These are phyloP conservation scores for Mesodorylaimus sp. DNA, from an alignment of 2,888 invertebrate genomes.

Conservation along the genomic window DNA sequence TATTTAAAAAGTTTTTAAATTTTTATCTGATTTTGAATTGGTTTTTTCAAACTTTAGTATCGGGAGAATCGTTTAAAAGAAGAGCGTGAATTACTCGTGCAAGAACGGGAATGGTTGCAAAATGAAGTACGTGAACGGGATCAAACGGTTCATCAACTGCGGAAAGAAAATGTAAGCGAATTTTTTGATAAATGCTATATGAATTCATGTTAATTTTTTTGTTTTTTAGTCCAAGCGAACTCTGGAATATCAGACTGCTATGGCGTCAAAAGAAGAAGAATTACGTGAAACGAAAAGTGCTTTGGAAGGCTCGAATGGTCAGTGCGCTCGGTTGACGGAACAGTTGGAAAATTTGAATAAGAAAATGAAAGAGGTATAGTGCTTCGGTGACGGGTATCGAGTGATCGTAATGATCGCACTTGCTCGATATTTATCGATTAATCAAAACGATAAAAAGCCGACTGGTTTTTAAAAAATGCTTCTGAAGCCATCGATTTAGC, in stretches of 20 bases:
- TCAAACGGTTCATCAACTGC: slow-evolving; percentile 52
- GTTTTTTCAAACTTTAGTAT: slow-evolving; percentile 25
- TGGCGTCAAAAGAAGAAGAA: slow-evolving; percentile 60
- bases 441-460: no score
- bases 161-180: slow-evolving; percentile 49
- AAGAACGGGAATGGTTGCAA: slow-evolving; percentile 23
- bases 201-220: not conserved
- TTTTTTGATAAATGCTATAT: not conserved
- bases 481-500: no score
- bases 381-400: no score
- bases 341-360: slow-evolving; percentile 43
- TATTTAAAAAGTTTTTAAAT: not conserved
- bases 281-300: slow-evolving; percentile 43
- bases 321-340: slow-evolving; percentile 49
- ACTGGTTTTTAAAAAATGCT: no score
- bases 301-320: slow-evolving; percentile 47
- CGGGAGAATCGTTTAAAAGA: slow-evolving; percentile 61
- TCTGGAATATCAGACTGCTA: slow-evolving; percentile 51
- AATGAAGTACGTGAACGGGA: slow-evolving; percentile 1
- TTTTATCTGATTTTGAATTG: not conserved
- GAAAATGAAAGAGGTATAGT: slow-evolving; percentile 7
- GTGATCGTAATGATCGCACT: no score
- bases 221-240: slow-evolving; percentile 39
- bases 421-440: no score
- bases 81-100: slow-evolving; percentile 53